phyloP scores from a whole-genome alignment of 2,888 invertebrate species.

The Auanema freiburgensis region DNA sequence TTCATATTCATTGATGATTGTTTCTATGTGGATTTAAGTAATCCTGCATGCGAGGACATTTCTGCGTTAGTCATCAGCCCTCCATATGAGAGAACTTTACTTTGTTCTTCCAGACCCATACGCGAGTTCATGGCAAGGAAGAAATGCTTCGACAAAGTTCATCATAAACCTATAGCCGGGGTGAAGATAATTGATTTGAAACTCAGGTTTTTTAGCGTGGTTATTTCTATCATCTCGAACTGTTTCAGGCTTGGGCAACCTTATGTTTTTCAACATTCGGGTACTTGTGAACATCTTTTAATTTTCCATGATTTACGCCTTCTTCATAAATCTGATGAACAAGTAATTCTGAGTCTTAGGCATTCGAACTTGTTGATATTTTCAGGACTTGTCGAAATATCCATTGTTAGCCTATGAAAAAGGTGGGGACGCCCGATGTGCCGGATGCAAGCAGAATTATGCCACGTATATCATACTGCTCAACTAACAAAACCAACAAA shows the following conservation, averaged over 20 bases:
- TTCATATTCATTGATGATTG: conserved; percentile 49
- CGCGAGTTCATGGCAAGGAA: conserved; percentile 39
- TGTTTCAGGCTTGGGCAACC: conserved; percentile 41
- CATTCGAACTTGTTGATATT: neutral
- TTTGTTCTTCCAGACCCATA: conserved; percentile 33
- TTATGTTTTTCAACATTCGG: conserved; percentile 48
- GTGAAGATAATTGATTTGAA: conserved; percentile 39
- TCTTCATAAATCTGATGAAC: conserved; percentile 49
- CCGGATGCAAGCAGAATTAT: conserved; percentile 41
- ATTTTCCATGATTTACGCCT: conserved; percentile 58
- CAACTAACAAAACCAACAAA: neutral
- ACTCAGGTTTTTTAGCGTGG: conserved; percentile 23
- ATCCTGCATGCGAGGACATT: conserved; percentile 16
- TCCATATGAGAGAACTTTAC: neutral
- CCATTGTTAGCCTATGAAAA: conserved; percentile 51
- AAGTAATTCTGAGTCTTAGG: conserved; percentile 16
- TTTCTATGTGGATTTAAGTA: conserved; percentile 38
- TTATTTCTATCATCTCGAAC: neutral
- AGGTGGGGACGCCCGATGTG: conserved; percentile 37
- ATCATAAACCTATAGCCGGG: conserved; percentile 22
- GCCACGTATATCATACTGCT: conserved; percentile 49
- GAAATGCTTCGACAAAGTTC: conserved; percentile 31
- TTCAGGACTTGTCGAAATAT: conserved; percentile 35
- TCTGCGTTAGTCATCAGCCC: conserved; percentile 17
- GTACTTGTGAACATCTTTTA: conserved; percentile 52